phyloP scores from a whole-genome alignment of 1,140 invertebrate species.

The Bemisia tabaci region DNA sequence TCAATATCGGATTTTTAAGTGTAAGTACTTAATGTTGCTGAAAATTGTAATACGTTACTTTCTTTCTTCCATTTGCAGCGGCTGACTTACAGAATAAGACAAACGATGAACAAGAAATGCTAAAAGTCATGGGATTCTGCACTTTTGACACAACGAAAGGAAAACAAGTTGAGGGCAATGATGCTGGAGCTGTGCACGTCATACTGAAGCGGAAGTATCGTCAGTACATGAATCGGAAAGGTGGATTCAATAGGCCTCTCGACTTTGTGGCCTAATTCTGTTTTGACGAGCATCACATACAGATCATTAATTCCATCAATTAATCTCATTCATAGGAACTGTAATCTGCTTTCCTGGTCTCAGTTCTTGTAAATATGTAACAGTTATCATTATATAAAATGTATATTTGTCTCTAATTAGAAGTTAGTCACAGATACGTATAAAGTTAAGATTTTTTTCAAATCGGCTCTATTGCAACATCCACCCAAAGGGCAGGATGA shows the following conservation, averaged over 20 bases:
- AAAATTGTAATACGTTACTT: neutral
- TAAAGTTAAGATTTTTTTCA: too few relatives aligned
- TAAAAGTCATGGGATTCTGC: conserved; percentile 92
- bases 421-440: too few relatives aligned
- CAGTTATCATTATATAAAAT: too few relatives aligned
- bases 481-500: too few relatives aligned
- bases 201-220: conserved; percentile 93
- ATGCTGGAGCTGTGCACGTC: conserved; percentile 82
- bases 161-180: conserved; percentile 87
- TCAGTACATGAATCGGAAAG: conserved; percentile 99
- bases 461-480: too few relatives aligned
- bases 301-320: too few relatives aligned
- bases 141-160: conserved; percentile 90
- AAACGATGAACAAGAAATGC: conserved; percentile 91
- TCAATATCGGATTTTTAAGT: neutral
- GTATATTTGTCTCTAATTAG: too few relatives aligned
- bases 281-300: too few relatives aligned
- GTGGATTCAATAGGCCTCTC: conserved; percentile 94
- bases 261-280: conserved; percentile 88
- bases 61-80: conserved; percentile 31
- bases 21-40: conserved; percentile 1
- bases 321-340: too few relatives aligned
- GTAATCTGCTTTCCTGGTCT: too few relatives aligned
- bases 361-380: too few relatives aligned
- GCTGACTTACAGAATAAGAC: conserved; percentile 65